Percentiles rank a stretch among this genome's conserved stretches.
phyloP scores from a whole-genome alignment of 1,140 invertebrate genomes.

The Chironomus striatipennis region DNA sequence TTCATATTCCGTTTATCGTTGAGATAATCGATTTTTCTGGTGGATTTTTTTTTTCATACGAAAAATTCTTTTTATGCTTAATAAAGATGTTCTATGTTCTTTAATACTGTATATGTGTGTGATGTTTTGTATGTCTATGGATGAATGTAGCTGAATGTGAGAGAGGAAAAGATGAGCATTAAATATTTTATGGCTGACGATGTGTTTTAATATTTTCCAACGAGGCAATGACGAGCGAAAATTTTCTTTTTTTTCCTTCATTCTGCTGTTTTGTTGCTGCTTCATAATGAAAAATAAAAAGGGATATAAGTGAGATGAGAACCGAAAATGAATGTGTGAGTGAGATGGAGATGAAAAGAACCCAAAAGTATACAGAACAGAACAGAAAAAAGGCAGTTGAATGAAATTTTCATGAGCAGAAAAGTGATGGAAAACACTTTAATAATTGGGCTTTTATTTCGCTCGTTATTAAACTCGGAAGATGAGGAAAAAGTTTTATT shows the following conservation, averaged over 20 bases:
- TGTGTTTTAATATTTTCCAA: conserved; percentile 20
- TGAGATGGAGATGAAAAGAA: too few relatives aligned
- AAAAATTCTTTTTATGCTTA: not conserved
- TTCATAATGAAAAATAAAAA: too few relatives aligned
- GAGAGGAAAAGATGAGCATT: not conserved
- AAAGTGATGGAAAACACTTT: conserved; percentile 24
- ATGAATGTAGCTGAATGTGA: too few relatives aligned
- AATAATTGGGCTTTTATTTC: conserved; percentile 23
- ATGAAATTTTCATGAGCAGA: not conserved
- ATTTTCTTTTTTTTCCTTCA: not conserved
- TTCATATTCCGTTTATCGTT: conserved; percentile 13
- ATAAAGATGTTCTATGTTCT: not conserved
- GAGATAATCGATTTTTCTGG: conserved; percentile 20
- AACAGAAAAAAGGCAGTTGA: not conserved
- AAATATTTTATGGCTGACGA: conserved; percentile 3
- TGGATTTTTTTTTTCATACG: not conserved
- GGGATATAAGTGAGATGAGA: too few relatives aligned
- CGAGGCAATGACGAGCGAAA: conserved; percentile 16
- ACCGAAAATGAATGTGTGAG: too few relatives aligned
- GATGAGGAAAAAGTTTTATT: not conserved
- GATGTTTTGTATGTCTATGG: too few relatives aligned
- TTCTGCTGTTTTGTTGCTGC: too few relatives aligned
- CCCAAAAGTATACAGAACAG: not conserved
- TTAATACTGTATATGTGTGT: not conserved
- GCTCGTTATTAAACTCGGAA: not conserved